Evolutionary conservation across 2,113 vertebrate genomes (phyloP).

Genomic region (Myocastor coypus): DNA sequence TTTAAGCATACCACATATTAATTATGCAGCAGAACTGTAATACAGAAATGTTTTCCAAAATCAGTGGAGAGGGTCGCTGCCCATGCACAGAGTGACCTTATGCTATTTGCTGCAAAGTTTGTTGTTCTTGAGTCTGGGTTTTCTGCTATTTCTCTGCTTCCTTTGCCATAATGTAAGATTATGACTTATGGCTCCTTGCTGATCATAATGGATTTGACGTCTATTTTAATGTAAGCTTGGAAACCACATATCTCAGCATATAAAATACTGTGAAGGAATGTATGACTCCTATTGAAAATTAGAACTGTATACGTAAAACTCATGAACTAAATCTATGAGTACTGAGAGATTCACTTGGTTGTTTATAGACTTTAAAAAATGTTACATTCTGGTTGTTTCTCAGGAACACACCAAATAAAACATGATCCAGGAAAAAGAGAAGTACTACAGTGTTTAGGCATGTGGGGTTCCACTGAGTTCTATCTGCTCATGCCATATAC

Average conservation of each 20-base stretch:
- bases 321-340: neutral
- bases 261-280: neutral
- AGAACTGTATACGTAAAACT: neutral
- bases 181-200: neutral
- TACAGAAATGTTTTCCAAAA: neutral
- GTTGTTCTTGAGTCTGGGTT: neutral
- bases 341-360: neutral
- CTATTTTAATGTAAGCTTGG: conserved; percentile 26
- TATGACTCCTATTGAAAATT: neutral
- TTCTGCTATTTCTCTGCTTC: conserved; percentile 7
- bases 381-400: neutral
- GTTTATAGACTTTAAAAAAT: neutral
- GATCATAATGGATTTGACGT: neutral
- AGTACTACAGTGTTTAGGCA: neutral
- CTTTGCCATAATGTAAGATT: neutral
- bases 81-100: neutral
- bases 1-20: neutral
- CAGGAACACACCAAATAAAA: neutral
- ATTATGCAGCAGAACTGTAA: neutral
- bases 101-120: neutral
- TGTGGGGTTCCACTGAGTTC: neutral
- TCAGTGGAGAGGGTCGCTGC: neutral
- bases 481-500: neutral
- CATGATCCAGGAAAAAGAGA: neutral
- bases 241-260: neutral